These are phyloP conservation scores for Bufo bufo DNA, from an alignment of 2,113 vertebrate species.

Conservation along the genomic window DNA sequence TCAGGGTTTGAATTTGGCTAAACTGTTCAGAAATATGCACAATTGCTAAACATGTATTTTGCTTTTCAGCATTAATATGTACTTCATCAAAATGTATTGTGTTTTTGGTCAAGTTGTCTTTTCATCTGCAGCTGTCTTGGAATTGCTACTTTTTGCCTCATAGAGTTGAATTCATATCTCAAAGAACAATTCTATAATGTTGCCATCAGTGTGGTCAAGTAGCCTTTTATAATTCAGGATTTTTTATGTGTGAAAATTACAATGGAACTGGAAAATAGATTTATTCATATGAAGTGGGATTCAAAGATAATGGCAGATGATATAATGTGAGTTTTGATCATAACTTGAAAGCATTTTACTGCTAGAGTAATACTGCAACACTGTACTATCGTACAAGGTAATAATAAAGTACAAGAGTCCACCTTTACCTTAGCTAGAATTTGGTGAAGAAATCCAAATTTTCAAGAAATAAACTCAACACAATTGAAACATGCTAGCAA, in stretches of 20 bases:
- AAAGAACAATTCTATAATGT: background rate
- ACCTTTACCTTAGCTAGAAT: too few species aligned
- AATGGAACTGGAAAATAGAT: background rate
- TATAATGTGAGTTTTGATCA: background rate
- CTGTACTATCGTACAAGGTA: background rate
- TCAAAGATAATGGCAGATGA: background rate
- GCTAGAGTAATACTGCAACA: background rate
- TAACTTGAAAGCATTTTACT: background rate
- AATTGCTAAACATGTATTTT: background rate
- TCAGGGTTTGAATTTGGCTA: background rate
- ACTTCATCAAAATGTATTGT: constrained; percentile 17
- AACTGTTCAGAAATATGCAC: background rate
- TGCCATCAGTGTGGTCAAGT: background rate
- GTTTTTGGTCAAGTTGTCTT: constrained; percentile 1
- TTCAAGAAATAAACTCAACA: too few species aligned
- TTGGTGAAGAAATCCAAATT: too few species aligned
- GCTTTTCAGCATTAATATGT: background rate
- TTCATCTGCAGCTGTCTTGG: background rate
- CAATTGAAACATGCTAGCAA: too few species aligned
- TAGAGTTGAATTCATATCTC: background rate
- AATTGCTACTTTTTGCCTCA: background rate
- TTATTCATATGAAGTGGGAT: background rate
- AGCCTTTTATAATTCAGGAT: background rate
- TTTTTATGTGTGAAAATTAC: background rate
- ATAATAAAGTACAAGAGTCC: background rate